These are phyloP conservation scores for Xanthorhoe spadicearia DNA, from an alignment of 2,888 invertebrate genomes.

Conservation along the genomic window DNA sequence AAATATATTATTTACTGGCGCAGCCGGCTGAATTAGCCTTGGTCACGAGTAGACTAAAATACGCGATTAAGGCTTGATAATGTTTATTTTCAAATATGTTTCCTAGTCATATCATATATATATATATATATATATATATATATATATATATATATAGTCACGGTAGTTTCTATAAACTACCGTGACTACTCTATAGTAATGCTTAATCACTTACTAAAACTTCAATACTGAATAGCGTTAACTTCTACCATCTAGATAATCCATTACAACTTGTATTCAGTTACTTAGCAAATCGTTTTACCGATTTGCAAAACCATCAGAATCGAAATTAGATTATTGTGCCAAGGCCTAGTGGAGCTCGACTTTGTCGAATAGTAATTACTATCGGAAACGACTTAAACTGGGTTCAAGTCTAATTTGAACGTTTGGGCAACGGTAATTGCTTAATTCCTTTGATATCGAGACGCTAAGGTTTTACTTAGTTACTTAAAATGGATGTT, in stretches of 20 bases:
- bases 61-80: no score
- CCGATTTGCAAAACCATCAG: conserved; percentile 11
- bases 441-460: conserved; percentile 30
- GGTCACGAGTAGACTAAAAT: no score
- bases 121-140: no score
- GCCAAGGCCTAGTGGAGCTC: conserved; percentile 8
- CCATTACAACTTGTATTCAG: neutral
- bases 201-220: no score
- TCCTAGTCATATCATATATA: no score
- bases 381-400: conserved; percentile 19
- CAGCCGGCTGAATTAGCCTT: no score
- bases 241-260: neutral
- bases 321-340: conserved; percentile 17
- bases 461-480: neutral
- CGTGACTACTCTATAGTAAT: no score
- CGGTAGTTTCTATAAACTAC: no score
- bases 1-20: neutral
- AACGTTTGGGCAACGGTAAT: conserved; percentile 26
- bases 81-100: neutral
- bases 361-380: conserved; percentile 15
- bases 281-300: neutral
- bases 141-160: no score
- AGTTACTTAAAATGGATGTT: no score
- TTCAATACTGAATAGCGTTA: no score
- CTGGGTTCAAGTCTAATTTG: conserved; percentile 26